Conservation (phyloP, 2,797 vertebrate genomes). For the Nyctalus aviator region DNA sequence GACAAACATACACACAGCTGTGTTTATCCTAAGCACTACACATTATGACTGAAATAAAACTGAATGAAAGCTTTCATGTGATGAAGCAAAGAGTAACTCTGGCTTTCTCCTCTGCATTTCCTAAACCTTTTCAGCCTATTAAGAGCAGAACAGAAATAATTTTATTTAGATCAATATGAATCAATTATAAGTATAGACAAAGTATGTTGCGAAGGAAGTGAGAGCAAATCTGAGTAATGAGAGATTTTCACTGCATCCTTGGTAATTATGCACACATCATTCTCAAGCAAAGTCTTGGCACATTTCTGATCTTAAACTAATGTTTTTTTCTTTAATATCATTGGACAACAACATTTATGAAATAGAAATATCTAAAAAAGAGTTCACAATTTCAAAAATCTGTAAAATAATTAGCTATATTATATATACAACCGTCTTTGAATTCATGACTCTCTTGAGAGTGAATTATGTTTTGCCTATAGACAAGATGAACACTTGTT, state of each 20-base stretch:
- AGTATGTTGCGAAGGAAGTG: not conserved
- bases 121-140: not conserved
- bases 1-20: constrained; percentile 66
- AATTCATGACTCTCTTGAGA: not conserved
- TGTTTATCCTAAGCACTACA: constrained; percentile 65
- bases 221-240: not conserved
- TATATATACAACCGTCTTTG: not conserved
- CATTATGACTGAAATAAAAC: constrained; percentile 62
- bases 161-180: not conserved
- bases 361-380: not conserved
- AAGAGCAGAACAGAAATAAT: not conserved
- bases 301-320: not conserved
- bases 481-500: not conserved
- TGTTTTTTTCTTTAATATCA: not conserved
- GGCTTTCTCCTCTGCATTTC: not conserved
- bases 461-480: not conserved
- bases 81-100: not conserved
- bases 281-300: not conserved
- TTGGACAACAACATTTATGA: not conserved
- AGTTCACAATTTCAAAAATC: not conserved
- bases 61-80: not conserved
- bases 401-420: not conserved
- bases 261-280: not conserved
- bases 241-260: not conserved
- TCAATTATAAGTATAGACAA: not conserved